Conservation (phyloP, 2,113 vertebrate genomes). For the Chloropsis cyanopogon region DNA sequence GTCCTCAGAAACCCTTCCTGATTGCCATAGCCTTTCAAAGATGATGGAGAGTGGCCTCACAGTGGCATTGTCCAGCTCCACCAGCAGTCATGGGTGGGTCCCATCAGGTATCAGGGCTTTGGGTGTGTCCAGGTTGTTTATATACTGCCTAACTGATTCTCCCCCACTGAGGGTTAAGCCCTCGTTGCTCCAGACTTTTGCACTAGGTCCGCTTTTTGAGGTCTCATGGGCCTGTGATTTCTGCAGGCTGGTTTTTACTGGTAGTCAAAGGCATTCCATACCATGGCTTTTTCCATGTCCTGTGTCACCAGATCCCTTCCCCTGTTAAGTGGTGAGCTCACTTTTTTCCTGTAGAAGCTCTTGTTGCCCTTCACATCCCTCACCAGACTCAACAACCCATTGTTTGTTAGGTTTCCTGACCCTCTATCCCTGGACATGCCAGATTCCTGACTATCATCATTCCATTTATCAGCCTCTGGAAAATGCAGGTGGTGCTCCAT, state of each 20-base stretch:
- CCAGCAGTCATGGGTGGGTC: neutral
- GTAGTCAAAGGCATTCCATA: neutral
- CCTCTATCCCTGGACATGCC: neutral
- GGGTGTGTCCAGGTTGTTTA: neutral
- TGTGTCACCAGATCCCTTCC: neutral
- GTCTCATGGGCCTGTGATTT: neutral
- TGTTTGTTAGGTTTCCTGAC: neutral
- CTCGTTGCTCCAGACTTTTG: neutral
- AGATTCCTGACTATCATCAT: neutral
- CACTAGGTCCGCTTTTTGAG: too few species aligned
- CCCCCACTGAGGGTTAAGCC: neutral
- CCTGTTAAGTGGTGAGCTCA: neutral
- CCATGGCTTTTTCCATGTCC: neutral
- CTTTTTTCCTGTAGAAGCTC: neutral
- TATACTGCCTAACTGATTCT: neutral
- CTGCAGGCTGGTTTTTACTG: neutral
- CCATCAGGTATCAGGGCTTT: neutral
- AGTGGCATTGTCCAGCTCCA: neutral
- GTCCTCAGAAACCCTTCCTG: neutral
- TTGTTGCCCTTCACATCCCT: neutral
- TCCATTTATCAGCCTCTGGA: neutral
- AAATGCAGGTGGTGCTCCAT: neutral
- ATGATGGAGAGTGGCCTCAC: neutral
- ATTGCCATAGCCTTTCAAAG: neutral
- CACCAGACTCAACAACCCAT: neutral